Conservation (phyloP, 2,888 invertebrate genomes). For the Drosophila neotestacea region DNA sequence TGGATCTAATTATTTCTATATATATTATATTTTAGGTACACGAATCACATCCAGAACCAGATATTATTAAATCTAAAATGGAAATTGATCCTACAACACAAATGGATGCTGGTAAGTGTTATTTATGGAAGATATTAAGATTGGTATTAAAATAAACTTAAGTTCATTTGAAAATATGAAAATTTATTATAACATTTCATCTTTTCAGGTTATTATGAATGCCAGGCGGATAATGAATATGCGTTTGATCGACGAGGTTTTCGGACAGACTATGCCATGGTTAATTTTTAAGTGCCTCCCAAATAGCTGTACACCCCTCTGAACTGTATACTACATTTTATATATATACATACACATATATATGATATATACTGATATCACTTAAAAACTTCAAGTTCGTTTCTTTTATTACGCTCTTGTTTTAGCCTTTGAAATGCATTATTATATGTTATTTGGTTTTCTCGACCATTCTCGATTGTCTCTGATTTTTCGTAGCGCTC, state of each 20-base stretch:
- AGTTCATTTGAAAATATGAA: background rate
- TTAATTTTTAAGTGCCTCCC: constrained; percentile 79
- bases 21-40: constrained; percentile 88
- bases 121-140: too few relatives aligned
- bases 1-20: background rate
- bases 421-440: constrained; percentile 40
- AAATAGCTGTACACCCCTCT: background rate
- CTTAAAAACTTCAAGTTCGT: constrained; percentile 35
- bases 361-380: constrained; percentile 14
- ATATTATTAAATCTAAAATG: constrained; percentile 95
- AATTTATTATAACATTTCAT: background rate
- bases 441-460: constrained; percentile 26
- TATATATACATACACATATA: constrained; percentile 27
- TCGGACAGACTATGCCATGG: constrained; percentile 91
- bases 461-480: constrained; percentile 54
- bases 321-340: constrained; percentile 16
- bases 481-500: constrained; percentile 25
- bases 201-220: constrained; percentile 90
- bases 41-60: constrained; percentile 93
- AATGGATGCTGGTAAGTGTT: constrained; percentile 93
- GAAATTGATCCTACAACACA: constrained; percentile 98
- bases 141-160: background rate
- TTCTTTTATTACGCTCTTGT: constrained; percentile 14
- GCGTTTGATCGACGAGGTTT: constrained; percentile 95
- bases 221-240: constrained; percentile 97